These are phyloP conservation scores for Sporophila hypoxantha DNA, from an alignment of 2,113 vertebrate species.

Conservation along the genomic window DNA sequence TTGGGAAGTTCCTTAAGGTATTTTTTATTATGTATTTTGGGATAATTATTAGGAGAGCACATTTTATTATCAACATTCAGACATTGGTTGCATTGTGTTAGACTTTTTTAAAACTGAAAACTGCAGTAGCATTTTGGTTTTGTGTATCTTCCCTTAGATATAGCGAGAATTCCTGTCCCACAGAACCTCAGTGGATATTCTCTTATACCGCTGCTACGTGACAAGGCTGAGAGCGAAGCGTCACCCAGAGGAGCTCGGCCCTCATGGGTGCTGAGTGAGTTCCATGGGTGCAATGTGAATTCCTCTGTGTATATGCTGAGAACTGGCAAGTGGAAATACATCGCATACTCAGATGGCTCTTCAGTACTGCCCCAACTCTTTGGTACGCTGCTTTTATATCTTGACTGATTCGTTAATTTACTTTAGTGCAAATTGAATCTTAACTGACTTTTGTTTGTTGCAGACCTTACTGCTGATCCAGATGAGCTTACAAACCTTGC, in stretches of 20 bases:
- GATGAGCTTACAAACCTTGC: conserved; percentile 86
- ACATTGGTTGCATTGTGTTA: accelerated
- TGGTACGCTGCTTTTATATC: conserved; percentile 61
- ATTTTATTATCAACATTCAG: background rate
- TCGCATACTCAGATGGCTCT: conserved; percentile 81
- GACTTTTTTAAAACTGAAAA: background rate
- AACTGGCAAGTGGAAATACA: conserved; percentile 84
- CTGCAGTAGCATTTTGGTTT: background rate
- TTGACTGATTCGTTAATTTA: background rate
- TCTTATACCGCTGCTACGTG: conserved; percentile 70
- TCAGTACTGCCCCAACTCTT: conserved; percentile 85
- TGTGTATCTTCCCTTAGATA: conserved; percentile 68
- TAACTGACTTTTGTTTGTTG: conserved; percentile 8
- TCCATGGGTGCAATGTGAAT: conserved; percentile 91
- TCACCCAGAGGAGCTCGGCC: conserved; percentile 38
- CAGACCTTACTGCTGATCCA: conserved; percentile 84
- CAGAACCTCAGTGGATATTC: conserved; percentile 84
- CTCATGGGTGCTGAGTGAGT: conserved; percentile 89
- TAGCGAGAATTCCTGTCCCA: conserved; percentile 72
- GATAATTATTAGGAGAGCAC: background rate
- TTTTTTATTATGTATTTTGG: background rate
- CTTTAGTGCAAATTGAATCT: background rate
- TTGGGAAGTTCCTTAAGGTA: background rate
- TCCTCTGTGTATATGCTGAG: conserved; percentile 92
- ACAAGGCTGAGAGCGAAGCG: background rate